Evolutionary conservation across 2,888 invertebrate species (phyloP).

Genomic region (Thymelicus acteon): DNA sequence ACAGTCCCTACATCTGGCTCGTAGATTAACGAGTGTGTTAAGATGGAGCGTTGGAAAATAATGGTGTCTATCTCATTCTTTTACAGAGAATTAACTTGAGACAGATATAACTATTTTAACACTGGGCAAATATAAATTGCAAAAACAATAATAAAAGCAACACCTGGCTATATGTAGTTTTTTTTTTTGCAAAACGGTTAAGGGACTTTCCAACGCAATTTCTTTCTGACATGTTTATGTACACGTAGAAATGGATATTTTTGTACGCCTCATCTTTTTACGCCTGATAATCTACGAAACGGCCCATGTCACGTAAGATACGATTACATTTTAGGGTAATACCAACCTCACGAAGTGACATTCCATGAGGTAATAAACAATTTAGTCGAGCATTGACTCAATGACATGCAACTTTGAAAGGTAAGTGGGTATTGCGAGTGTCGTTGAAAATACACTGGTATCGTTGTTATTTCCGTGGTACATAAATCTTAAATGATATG

Average conservation of each 20-base stretch:
- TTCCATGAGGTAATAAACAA: constrained; percentile 37
- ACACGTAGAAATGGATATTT: no score
- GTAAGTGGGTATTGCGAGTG: neutral
- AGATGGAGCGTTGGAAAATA: neutral
- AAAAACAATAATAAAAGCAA: no score
- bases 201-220: no score
- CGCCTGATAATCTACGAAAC: neutral
- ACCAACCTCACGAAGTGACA: constrained; percentile 37
- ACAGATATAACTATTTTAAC: neutral
- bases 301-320: constrained; percentile 30
- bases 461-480: no score
- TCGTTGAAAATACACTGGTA: neutral
- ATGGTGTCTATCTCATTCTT: neutral
- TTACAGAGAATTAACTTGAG: neutral
- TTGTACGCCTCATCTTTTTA: neutral
- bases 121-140: no score
- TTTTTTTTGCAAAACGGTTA: no score
- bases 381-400: constrained; percentile 30
- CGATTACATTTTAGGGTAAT: constrained; percentile 34
- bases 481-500: no score
- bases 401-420: constrained; percentile 28
- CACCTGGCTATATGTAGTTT: no score
- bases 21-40: neutral
- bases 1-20: constrained; percentile 17
- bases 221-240: no score